A percentile compares a stretch with the other conserved stretches of the same genome.
These are phyloP conservation scores for Acropora tenuis DNA, from an alignment of 64 coral and sea anemone species.

Conservation along the genomic window DNA sequence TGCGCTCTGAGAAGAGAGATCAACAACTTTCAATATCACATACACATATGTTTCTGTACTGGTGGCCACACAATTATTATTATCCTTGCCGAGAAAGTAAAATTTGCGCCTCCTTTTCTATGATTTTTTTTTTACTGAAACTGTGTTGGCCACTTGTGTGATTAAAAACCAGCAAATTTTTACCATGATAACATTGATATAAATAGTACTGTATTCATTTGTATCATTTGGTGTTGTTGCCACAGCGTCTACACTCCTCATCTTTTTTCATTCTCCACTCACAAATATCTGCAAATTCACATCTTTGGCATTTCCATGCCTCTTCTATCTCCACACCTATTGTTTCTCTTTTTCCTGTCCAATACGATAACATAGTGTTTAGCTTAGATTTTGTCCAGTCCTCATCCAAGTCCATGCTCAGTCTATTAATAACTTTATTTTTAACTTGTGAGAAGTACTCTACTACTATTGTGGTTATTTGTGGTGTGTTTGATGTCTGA, in stretches of 20 bases:
- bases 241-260: constrained; percentile 47
- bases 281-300: constrained; percentile 66
- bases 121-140: too few relatives aligned
- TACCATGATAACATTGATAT: neutral
- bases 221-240: neutral
- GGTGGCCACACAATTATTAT: too few relatives aligned
- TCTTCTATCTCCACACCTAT: constrained; percentile 77
- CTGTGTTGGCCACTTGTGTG: too few relatives aligned
- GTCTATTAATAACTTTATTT: constrained; percentile 44
- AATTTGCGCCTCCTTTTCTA: neutral
- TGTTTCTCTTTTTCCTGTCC: constrained; percentile 58
- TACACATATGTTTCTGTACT: too few relatives aligned
- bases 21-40: neutral
- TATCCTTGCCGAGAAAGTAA: too few relatives aligned
- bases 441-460: constrained; percentile 64
- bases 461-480: constrained; percentile 26
- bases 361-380: constrained; percentile 61
- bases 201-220: neutral
- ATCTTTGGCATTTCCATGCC: constrained; percentile 80
- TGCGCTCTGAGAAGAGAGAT: neutral
- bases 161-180: neutral
- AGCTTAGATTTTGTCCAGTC: constrained; percentile 56
- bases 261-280: constrained; percentile 71
- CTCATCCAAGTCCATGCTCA: constrained; percentile 45
- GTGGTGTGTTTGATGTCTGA: constrained; percentile 14